Percentiles rank a stretch among this genome's conserved stretches.
Conservation (phyloP, 2,888 invertebrate species). For the Drosophila gaucha region DNA sequence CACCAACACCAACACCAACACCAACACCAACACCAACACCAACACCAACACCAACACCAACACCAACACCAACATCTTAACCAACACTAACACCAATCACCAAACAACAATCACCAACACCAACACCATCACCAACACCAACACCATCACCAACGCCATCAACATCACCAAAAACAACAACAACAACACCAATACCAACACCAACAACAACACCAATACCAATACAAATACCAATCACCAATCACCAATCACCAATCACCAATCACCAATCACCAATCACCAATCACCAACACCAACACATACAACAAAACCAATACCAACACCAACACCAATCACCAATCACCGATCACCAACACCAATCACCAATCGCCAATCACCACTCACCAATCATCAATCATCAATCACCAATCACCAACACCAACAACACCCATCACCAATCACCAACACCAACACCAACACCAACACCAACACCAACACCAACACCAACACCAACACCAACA, state of each 20-base stretch:
- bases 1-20: no score
- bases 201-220: background rate
- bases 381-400: no score
- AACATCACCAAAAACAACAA: background rate
- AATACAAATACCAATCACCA: background rate
- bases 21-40: background rate
- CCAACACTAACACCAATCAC: background rate
- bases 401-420: no score
- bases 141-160: background rate
- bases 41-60: background rate
- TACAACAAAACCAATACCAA: background rate
- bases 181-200: background rate
- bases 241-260: no score
- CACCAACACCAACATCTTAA: background rate
- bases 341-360: background rate
- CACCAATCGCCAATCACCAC: no score
- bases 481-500: no score
- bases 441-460: no score
- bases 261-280: no score
- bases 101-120: background rate
- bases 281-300: background rate
- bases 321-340: no score
- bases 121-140: background rate
- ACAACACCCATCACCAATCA: no score
- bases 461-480: no score